These are phyloP conservation scores for Thamnaconus septentrionalis DNA, from an alignment of 2,113 vertebrate genomes.

Conservation along the genomic window DNA sequence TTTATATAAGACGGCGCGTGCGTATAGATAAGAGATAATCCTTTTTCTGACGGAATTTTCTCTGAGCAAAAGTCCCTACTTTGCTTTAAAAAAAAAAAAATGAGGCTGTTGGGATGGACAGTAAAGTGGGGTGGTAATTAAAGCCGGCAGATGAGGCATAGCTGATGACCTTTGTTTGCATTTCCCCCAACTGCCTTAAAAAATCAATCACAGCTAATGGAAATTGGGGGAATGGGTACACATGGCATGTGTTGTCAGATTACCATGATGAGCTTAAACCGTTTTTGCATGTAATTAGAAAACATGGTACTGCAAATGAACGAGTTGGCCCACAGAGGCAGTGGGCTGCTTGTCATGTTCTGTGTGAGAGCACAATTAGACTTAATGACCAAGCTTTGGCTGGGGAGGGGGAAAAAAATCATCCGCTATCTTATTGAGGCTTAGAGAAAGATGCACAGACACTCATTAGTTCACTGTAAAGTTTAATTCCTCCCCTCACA, in stretches of 20 bases:
- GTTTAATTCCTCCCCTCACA: neutral
- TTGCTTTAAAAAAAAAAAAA: no score
- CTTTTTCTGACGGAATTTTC: no score
- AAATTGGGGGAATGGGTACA: conserved; percentile 12
- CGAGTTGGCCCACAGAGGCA: conserved; percentile 2
- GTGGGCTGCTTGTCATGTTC: conserved; percentile 12
- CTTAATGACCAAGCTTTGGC: conserved; percentile 12
- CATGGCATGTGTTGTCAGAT: conserved; percentile 37
- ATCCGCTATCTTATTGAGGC: conserved; percentile 25
- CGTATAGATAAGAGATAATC: no score
- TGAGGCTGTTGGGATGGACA: no score
- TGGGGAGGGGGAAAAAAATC: conserved; percentile 8
- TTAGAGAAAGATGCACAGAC: conserved; percentile 8
- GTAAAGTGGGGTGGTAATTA: conserved; percentile 18
- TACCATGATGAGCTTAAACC: conserved; percentile 22
- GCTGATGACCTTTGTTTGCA: conserved; percentile 7
- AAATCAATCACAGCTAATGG: conserved; percentile 18
- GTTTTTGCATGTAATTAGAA: conserved; percentile 13
- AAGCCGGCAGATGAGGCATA: conserved; percentile 20
- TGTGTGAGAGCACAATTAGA: conserved; percentile 29
- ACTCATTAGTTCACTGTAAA: conserved; percentile 11
- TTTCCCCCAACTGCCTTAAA: neutral
- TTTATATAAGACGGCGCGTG: no score
- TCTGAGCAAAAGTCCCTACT: neutral
- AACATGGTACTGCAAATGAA: conserved; percentile 6